Evolutionary conservation across 1,140 invertebrate genomes (phyloP).

Genomic region (Berghia stephanieae): DNA sequence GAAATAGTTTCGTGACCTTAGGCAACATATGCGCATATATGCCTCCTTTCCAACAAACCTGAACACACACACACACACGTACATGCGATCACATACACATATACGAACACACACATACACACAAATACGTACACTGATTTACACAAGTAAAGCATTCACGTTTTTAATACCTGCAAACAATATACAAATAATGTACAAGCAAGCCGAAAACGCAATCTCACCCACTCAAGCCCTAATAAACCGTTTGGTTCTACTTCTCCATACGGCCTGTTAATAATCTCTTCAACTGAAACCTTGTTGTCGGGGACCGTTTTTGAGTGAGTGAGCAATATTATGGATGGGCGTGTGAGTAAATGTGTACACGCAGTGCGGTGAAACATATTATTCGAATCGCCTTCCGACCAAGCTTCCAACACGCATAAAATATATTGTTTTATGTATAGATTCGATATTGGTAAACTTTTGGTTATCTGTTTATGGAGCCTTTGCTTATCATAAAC

Average conservation of each 20-base stretch:
- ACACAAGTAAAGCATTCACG: neutral
- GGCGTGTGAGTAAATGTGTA: too few species aligned
- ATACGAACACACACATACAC: conserved; percentile 21
- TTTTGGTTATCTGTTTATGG: too few species aligned
- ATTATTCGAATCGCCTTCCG: too few species aligned
- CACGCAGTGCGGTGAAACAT: too few species aligned
- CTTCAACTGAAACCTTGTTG: too few species aligned
- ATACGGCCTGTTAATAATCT: neutral
- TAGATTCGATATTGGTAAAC: too few species aligned
- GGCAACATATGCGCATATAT: neutral
- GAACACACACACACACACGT: neutral
- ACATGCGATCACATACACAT: neutral
- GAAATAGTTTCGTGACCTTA: neutral
- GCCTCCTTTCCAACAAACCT: neutral
- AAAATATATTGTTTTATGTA: too few species aligned
- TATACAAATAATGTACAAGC: neutral
- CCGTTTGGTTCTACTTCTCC: neutral
- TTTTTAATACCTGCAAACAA: neutral
- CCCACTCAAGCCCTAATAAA: conserved; percentile 7
- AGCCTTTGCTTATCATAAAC: too few species aligned
- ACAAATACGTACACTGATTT: conserved; percentile 23
- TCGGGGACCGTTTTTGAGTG: too few species aligned
- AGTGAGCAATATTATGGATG: too few species aligned
- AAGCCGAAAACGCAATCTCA: neutral
- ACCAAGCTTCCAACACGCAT: too few species aligned